phyloP scores from a whole-genome alignment of 2,797 vertebrate genomes.

The Rhabdophis nuchalis region DNA sequence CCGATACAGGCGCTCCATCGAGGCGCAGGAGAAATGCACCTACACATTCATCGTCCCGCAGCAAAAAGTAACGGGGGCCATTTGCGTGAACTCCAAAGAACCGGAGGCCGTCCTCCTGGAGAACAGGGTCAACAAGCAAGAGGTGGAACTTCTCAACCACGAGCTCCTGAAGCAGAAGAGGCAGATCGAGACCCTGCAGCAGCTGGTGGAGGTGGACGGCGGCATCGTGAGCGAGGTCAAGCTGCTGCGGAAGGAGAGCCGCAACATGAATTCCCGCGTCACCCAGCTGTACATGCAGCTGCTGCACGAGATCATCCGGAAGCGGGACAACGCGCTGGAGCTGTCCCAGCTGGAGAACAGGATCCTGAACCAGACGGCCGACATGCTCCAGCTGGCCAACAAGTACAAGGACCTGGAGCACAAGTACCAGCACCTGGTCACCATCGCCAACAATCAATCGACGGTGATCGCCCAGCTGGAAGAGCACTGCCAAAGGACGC shows the following conservation, averaged over 20 bases:
- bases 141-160: slow-evolving; percentile 88
- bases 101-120: slow-evolving; percentile 86
- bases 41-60: slow-evolving; percentile 98
- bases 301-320: slow-evolving; percentile 96
- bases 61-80: slow-evolving; percentile 94
- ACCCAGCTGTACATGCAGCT: slow-evolving; percentile 99
- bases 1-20: slow-evolving; percentile 78
- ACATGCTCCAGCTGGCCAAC: slow-evolving; percentile 91
- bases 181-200: slow-evolving; percentile 95
- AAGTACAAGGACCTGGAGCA: slow-evolving; percentile 96
- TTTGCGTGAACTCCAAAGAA: slow-evolving; percentile 96
- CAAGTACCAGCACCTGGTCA: slow-evolving; percentile 92
- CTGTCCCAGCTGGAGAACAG: slow-evolving; percentile 94
- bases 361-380: slow-evolving; percentile 95
- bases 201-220: slow-evolving; percentile 95
- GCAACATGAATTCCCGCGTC: slow-evolving; percentile 98
- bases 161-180: slow-evolving; percentile 96
- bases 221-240: slow-evolving; percentile 98
- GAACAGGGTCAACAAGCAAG: slow-evolving; percentile 91
- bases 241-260: slow-evolving; percentile 93
- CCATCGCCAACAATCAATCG: slow-evolving; percentile 92
- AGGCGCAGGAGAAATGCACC: slow-evolving; percentile 85
- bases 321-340: slow-evolving; percentile 94
- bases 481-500: slow-evolving; percentile 86
- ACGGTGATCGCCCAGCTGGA: slow-evolving; percentile 86